phyloP scores from a whole-genome alignment of 1,140 invertebrate genomes.

The Magallana gigas region DNA sequence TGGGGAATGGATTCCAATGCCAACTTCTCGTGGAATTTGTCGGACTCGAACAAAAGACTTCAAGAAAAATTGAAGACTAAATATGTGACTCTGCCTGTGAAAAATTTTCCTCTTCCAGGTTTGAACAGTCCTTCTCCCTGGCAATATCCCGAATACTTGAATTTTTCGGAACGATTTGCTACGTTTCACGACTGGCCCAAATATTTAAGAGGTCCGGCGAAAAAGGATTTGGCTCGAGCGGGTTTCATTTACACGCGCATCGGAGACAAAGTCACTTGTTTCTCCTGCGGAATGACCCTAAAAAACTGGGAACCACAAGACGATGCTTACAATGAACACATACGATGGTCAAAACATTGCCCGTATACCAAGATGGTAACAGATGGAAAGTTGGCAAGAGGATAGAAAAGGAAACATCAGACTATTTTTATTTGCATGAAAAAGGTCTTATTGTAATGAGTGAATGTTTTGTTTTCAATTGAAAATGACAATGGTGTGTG shows the following conservation, averaged over 20 bases:
- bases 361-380: not conserved
- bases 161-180: not conserved
- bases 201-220: not conserved
- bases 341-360: not conserved
- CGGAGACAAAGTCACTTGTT: not conserved
- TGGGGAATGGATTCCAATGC: not conserved
- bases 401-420: not conserved
- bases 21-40: not conserved
- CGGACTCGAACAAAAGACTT: not conserved
- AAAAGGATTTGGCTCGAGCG: slow-evolving; percentile 20
- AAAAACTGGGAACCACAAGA: slow-evolving; percentile 9
- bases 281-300: slow-evolving; percentile 21
- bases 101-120: not conserved
- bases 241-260: slow-evolving; percentile 2
- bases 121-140: not conserved
- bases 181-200: not conserved
- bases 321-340: slow-evolving; percentile 9
- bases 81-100: not conserved
- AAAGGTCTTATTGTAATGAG: too few species aligned
- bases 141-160: not conserved
- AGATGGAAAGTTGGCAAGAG: not conserved
- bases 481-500: too few species aligned
- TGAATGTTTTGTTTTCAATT: too few species aligned
- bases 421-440: too few species aligned
- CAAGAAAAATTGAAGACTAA: not conserved